phyloP scores from a whole-genome alignment of 2,888 invertebrate species.

The Smittia sp. region DNA sequence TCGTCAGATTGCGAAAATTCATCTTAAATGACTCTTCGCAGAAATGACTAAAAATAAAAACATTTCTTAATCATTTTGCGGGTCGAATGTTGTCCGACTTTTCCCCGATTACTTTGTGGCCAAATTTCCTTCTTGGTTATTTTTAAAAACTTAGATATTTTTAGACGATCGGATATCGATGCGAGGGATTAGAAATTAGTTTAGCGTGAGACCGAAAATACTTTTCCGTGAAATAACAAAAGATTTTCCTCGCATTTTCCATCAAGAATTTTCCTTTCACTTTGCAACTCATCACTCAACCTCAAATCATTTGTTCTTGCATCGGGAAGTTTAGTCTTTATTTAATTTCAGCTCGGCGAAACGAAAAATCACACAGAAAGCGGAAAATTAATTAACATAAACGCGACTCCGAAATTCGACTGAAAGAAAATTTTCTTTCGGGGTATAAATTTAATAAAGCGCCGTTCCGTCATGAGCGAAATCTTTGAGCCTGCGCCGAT shows the following conservation, averaged over 20 bases:
- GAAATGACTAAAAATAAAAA: not conserved
- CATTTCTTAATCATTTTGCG: slow-evolving; percentile 3
- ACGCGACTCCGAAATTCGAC: slow-evolving; percentile 34
- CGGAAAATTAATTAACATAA: slow-evolving; percentile 5
- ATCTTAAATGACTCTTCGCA: not conserved
- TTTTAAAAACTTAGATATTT: not conserved
- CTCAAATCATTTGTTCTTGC: slow-evolving; percentile 12
- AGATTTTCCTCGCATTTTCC: not conserved
- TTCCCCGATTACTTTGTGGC: slow-evolving; percentile 3
- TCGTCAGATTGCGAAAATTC: not conserved
- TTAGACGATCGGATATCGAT: slow-evolving; percentile 4
- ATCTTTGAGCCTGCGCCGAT: slow-evolving; percentile 30
- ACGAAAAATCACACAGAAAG: not conserved
- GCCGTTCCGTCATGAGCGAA: not conserved
- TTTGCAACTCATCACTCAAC: not conserved
- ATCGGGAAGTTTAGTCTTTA: not conserved
- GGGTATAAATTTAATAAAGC: slow-evolving; percentile 27
- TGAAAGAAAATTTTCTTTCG: slow-evolving; percentile 29
- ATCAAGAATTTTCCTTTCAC: not conserved
- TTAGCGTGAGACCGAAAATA: not conserved
- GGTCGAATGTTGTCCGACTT: slow-evolving; percentile 9
- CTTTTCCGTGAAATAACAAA: not conserved
- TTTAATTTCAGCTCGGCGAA: not conserved
- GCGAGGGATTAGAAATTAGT: not conserved
- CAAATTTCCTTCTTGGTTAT: not conserved